Conservation (phyloP, 2,797 vertebrate species). For the Peromyscus aztecus region DNA sequence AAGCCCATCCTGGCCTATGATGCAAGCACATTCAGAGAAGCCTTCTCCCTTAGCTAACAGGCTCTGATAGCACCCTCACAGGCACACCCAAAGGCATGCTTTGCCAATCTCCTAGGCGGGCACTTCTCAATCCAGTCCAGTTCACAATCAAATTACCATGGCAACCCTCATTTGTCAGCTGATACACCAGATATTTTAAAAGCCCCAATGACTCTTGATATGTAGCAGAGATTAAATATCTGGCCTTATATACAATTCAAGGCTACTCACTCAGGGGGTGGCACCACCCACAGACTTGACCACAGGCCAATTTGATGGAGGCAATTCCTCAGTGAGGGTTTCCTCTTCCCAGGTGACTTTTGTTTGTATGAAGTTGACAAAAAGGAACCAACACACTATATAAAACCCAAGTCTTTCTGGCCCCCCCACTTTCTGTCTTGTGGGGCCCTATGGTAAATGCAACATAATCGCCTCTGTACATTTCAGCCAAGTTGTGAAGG, state of each 20-base stretch:
- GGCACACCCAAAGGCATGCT: background rate
- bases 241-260: background rate
- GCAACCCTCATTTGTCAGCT: background rate
- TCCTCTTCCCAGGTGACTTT: background rate
- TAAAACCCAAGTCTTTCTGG: background rate
- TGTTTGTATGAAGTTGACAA: background rate
- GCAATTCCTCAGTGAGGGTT: background rate
- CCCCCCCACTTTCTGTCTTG: background rate
- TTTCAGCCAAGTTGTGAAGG: background rate
- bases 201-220: background rate
- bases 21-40: background rate
- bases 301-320: background rate
- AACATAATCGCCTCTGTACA: background rate
- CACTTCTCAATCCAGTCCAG: background rate
- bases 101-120: background rate
- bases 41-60: background rate
- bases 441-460: background rate
- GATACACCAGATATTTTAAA: background rate
- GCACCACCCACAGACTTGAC: background rate
- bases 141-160: background rate
- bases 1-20: background rate
- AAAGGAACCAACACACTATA: background rate
- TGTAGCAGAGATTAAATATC: background rate
- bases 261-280: rapidly evolving
- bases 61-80: background rate